These are phyloP conservation scores for Dicyrtoma fusca DNA, from an alignment of 2,888 invertebrate species.

Conservation along the genomic window DNA sequence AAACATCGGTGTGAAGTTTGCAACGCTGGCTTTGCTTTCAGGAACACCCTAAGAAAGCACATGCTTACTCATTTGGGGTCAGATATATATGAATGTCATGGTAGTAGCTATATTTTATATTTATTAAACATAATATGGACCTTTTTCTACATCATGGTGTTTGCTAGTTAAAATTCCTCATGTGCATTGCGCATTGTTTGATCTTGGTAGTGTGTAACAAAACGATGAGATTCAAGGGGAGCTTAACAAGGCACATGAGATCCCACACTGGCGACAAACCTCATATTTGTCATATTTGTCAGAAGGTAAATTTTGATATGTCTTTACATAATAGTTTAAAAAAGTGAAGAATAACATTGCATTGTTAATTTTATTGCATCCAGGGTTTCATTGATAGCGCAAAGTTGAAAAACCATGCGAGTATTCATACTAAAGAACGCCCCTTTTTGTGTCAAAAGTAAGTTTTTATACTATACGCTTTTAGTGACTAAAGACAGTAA, in stretches of 20 bases:
- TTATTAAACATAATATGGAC: too few species aligned
- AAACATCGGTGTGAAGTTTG: neutral
- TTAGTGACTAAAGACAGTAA: neutral
- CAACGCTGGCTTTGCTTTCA: neutral
- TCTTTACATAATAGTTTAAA: too few species aligned
- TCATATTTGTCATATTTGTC: neutral
- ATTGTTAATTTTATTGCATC: neutral
- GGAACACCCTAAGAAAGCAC: neutral
- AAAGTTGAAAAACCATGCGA: neutral
- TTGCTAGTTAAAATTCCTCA: too few species aligned
- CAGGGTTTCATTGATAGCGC: neutral
- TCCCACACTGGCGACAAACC: constrained; percentile 1
- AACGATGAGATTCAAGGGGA: neutral
- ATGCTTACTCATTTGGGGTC: neutral
- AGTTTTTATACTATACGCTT: constrained; percentile 3
- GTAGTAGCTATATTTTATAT: neutral
- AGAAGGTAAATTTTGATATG: neutral
- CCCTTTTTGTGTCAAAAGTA: constrained; percentile 11
- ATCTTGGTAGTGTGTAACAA: neutral
- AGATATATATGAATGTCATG: neutral
- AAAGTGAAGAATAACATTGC: too few species aligned
- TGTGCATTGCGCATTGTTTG: neutral
- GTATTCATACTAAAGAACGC: neutral
- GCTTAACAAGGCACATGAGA: neutral
- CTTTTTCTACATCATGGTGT: too few species aligned